Conservation (phyloP, 2,797 vertebrate genomes). For the Nannoperca obscura region DNA sequence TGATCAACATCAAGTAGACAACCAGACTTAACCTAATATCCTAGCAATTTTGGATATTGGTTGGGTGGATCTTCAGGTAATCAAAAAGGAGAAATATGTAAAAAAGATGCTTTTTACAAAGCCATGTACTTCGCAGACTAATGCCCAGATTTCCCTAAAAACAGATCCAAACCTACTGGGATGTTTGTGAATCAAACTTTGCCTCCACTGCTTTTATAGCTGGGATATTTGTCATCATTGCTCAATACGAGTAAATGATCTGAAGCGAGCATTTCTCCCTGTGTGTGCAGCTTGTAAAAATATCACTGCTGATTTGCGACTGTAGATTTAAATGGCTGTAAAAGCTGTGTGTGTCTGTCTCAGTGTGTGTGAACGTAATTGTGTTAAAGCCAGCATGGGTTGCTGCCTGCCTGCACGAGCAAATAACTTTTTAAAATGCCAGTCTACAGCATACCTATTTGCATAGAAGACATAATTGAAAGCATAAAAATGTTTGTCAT, state of each 20-base stretch:
- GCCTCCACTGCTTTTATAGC: slow-evolving; percentile 5
- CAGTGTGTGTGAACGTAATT: slow-evolving; percentile 11
- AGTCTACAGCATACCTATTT: slow-evolving; percentile 42
- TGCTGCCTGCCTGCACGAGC: slow-evolving; percentile 43
- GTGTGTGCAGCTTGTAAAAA: slow-evolving; percentile 63
- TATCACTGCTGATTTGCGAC: slow-evolving; percentile 56
- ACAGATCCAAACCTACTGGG: background rate
- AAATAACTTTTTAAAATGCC: slow-evolving; percentile 48
- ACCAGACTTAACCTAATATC: background rate
- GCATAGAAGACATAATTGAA: slow-evolving; percentile 58
- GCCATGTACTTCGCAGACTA: background rate
- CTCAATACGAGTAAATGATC: slow-evolving; percentile 34
- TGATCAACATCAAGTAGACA: background rate
- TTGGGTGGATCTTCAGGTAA: background rate
- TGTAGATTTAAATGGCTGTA: slow-evolving; percentile 53
- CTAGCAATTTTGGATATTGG: too few species aligned
- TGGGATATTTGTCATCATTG: slow-evolving; percentile 9
- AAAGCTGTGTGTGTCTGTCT: slow-evolving; percentile 35
- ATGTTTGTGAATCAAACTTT: slow-evolving; percentile 14
- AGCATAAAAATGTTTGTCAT: slow-evolving; percentile 58
- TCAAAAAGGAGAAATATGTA: background rate
- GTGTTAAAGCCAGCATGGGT: slow-evolving; percentile 26
- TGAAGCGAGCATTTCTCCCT: slow-evolving; percentile 31
- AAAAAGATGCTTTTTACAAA: background rate
- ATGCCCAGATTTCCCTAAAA: background rate